A percentile compares a stretch with the other conserved stretches of the same genome.
Evolutionary conservation across 2,113 vertebrate species (phyloP).

Genomic region (Astur gentilis): DNA sequence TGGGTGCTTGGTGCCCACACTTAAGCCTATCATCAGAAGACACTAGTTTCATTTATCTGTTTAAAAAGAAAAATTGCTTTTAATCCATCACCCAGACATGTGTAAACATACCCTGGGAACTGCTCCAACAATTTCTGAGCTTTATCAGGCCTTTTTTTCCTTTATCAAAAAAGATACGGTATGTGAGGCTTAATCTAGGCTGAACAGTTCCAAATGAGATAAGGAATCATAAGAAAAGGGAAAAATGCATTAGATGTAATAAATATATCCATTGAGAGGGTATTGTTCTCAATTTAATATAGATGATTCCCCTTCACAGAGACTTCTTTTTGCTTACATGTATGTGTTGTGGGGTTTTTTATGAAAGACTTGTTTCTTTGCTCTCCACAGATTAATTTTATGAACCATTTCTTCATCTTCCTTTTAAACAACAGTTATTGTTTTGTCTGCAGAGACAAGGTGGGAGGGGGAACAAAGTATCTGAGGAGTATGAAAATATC

Average conservation of each 20-base stretch:
- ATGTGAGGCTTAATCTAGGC: slow-evolving; percentile 18
- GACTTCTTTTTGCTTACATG: neutral
- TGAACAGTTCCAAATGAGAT: slow-evolving; percentile 50
- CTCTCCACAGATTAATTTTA: neutral
- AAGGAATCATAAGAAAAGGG: neutral
- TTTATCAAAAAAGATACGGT: neutral
- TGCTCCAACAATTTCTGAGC: slow-evolving; percentile 48
- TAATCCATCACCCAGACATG: slow-evolving; percentile 44
- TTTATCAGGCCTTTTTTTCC: neutral
- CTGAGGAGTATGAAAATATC: neutral
- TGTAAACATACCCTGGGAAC: slow-evolving; percentile 61
- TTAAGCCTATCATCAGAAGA: neutral
- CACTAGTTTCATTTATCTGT: slow-evolving; percentile 56
- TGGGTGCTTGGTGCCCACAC: neutral
- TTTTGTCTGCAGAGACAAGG: neutral
- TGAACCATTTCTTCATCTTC: neutral
- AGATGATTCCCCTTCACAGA: neutral
- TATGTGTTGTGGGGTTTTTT: neutral
- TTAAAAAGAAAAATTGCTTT: slow-evolving; percentile 61
- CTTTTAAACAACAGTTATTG: neutral
- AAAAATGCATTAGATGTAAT: neutral
- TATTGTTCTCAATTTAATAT: neutral
- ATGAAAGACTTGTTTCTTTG: neutral
- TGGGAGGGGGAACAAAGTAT: neutral
- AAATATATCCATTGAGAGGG: neutral